Percentiles rank a stretch among this genome's conserved stretches.
Evolutionary conservation across 2,888 invertebrate species (phyloP).

Genomic region (Orthosia gracilis): DNA sequence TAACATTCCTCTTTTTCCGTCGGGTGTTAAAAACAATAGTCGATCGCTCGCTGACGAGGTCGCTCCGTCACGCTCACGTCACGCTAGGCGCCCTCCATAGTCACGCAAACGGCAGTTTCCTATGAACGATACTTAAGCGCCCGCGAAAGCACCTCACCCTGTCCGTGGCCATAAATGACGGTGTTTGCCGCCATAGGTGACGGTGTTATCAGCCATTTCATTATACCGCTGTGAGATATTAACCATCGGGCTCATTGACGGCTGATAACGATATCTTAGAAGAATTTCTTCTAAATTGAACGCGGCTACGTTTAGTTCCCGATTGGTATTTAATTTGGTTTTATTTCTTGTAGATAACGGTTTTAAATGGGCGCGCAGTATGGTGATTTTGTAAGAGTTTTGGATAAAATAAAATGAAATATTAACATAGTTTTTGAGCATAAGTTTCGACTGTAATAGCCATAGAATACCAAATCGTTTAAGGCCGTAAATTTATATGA

Average conservation of each 20-base stretch:
- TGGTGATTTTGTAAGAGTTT: constrained; percentile 2
- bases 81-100: not conserved
- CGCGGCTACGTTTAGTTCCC: constrained; percentile 45
- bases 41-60: not conserved
- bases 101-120: not conserved
- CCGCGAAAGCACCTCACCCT: not conserved
- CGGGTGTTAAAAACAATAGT: not conserved
- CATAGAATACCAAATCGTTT: too few species aligned
- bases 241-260: constrained; percentile 50
- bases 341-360: constrained; percentile 48
- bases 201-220: constrained; percentile 60
- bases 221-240: constrained; percentile 54
- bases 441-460: too few species aligned
- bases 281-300: constrained; percentile 57
- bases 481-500: too few species aligned
- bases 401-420: not conserved
- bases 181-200: constrained; percentile 54
- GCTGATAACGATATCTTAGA: constrained; percentile 59
- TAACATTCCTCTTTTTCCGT: too few species aligned
- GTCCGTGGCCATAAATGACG: not conserved
- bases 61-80: not conserved
- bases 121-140: not conserved
- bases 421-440: too few species aligned
- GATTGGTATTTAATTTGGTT: constrained; percentile 64
- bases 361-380: constrained; percentile 19